A percentile compares a stretch with the other conserved stretches of the same genome.
Evolutionary conservation across 2,797 vertebrate genomes (phyloP).

Genomic region (Anguilla obscura): DNA sequence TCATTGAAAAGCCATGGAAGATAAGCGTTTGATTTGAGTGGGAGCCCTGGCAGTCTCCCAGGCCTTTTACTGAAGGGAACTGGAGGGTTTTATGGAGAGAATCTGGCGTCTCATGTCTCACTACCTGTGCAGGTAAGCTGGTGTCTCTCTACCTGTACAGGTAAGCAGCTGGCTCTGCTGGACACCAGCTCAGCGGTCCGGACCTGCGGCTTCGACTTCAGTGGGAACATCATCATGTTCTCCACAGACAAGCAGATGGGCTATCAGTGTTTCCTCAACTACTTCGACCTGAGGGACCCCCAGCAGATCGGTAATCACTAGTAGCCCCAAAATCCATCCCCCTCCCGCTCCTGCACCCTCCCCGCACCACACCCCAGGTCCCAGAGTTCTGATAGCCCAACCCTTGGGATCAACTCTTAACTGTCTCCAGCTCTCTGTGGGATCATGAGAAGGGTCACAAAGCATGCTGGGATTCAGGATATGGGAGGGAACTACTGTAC

Average conservation of each 20-base stretch:
- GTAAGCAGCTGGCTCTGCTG: constrained; percentile 91
- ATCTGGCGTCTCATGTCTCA: not conserved
- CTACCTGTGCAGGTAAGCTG: constrained; percentile 84
- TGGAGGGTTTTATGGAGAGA: too few relatives aligned
- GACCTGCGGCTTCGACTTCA: constrained; percentile 96
- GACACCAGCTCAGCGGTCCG: constrained; percentile 94
- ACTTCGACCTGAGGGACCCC: constrained; percentile 91
- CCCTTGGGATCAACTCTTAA: not conserved
- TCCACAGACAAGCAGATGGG: constrained; percentile 99
- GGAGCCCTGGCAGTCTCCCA: too few relatives aligned
- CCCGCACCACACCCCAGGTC: not conserved
- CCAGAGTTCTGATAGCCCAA: too few relatives aligned
- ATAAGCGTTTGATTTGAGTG: too few relatives aligned
- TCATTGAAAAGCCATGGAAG: too few relatives aligned
- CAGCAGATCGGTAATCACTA: constrained; percentile 86
- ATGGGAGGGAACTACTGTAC: not conserved
- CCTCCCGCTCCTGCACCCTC: constrained; percentile 80
- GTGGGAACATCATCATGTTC: constrained; percentile 99
- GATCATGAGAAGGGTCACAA: not conserved
- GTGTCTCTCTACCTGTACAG: constrained; percentile 67
- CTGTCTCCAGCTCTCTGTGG: not conserved
- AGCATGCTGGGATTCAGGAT: not conserved
- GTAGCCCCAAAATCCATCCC: constrained; percentile 86
- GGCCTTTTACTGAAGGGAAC: too few relatives aligned
- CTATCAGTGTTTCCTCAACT: constrained; percentile 95